phyloP scores from a whole-genome alignment of 1,140 invertebrate genomes.

The Hesperophylax magnus region DNA sequence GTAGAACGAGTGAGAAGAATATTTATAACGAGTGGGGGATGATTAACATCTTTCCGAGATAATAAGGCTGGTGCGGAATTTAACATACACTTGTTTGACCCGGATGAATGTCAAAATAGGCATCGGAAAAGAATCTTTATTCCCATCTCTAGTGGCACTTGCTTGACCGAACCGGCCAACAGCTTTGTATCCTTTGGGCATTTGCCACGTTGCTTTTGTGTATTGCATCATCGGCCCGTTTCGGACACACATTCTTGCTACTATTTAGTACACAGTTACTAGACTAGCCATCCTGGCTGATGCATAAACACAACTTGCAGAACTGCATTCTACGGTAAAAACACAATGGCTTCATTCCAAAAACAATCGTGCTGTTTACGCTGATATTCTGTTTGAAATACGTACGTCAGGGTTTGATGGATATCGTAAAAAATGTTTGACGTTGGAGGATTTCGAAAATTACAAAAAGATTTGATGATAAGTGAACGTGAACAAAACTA shows the following conservation, averaged over 20 bases:
- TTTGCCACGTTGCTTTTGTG: neutral
- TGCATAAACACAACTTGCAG: neutral
- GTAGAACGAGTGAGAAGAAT: too few relatives aligned
- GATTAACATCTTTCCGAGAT: too few relatives aligned
- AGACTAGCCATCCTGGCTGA: neutral
- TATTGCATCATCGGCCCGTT: neutral
- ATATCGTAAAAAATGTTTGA: too few relatives aligned
- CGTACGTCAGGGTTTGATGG: neutral
- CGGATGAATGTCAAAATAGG: too few relatives aligned
- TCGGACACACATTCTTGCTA: neutral
- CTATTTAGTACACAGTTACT: neutral
- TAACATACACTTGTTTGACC: too few relatives aligned
- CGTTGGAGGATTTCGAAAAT: too few relatives aligned
- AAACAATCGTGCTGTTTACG: neutral
- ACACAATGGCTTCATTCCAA: conserved; percentile 8
- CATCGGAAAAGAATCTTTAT: neutral
- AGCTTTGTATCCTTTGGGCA: neutral
- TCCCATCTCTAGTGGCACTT: too few relatives aligned
- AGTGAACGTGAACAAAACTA: too few relatives aligned
- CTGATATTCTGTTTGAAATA: neutral
- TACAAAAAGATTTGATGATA: too few relatives aligned
- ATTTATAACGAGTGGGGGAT: too few relatives aligned
- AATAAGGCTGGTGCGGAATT: too few relatives aligned
- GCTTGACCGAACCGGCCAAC: neutral
- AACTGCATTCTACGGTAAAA: neutral